Base-by-base conservation (phyloP, 2,797 vertebrate species). In the Sternotherus odoratus region DNA sequence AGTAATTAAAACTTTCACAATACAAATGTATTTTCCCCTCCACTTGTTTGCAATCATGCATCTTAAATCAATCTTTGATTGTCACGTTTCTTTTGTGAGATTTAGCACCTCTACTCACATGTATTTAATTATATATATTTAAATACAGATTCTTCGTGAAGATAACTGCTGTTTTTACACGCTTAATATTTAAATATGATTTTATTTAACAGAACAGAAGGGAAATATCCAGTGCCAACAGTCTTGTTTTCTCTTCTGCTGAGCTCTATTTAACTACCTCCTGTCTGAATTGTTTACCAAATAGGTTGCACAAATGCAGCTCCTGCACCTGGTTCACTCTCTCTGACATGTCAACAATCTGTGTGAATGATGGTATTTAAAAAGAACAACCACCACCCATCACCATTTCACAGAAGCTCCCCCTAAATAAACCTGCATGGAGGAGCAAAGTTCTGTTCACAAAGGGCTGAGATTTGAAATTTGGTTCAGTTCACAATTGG, bases 21-120 rank as follows among this genome's bases (percentile, higher is more conserved):
- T 82, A 87, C 39, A 95, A 49, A 91, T 12, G 23, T 49, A 57
- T 91, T 91, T 93, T 75, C 54, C 86, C 8, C 33, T 91, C 26
- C 77, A 78, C 9, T 17, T 90, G 89, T 86, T 90, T 84, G 74
- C 10, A 95, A 49, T 3, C 43, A 84, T 12, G 66, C 36, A 94
- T 96, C 96, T 96, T 82, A 80, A 89, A 94, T n/a, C 69, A 81
- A 36, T 77, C 95, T 89, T 79, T 87, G 90, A 95, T 88, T 86
- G 48, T 96, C 30, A 88, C 80, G 16, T 78, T 95, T 93, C 80
- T 92, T 93, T 92, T 83, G 87, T 69, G 66, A 95, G 51, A 94
- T 53, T 86, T 46, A 95, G 88, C 54, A 87, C 72, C 26, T 90
- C 69, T 43, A 86, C 79, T 88, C 90, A 86, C 39, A 92, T 81